These are phyloP conservation scores for Forbesichthys papilliferus DNA, from an alignment of 2,113 vertebrate species.

Conservation along the genomic window DNA sequence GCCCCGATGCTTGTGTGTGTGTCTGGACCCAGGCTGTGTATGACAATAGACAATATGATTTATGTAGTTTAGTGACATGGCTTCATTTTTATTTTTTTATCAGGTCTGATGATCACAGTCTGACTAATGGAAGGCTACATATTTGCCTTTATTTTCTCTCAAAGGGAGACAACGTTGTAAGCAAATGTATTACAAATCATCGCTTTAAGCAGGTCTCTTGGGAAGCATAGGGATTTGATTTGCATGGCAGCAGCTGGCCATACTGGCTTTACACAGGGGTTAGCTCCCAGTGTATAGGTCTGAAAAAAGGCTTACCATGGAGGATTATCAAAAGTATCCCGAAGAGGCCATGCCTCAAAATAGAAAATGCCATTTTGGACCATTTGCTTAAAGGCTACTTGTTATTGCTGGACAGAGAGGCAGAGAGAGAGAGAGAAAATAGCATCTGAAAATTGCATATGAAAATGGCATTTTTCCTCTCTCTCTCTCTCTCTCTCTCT, in stretches of 20 bases:
- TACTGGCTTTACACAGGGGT: slow-evolving; percentile 38
- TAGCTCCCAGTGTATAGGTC: slow-evolving; percentile 5
- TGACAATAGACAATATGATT: slow-evolving; percentile 80
- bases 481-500: slow-evolving; percentile 15
- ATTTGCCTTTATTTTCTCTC: slow-evolving; percentile 77
- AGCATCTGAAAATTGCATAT: slow-evolving; percentile 10
- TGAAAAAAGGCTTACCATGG: slow-evolving; percentile 32
- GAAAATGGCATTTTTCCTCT: too few species aligned
- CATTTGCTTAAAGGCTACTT: slow-evolving; percentile 29
- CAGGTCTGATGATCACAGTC: slow-evolving; percentile 74
- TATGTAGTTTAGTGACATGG: slow-evolving; percentile 76
- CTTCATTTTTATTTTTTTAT: slow-evolving; percentile 77
- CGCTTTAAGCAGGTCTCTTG: slow-evolving; percentile 70
- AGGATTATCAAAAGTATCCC: slow-evolving; percentile 28
- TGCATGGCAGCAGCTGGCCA: slow-evolving; percentile 56
- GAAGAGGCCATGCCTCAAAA: slow-evolving; percentile 24
- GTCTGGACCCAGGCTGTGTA: slow-evolving; percentile 40
- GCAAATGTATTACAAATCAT: slow-evolving; percentile 75
- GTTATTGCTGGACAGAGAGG: background rate
- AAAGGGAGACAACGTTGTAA: slow-evolving; percentile 63
- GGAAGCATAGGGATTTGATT: slow-evolving; percentile 64
- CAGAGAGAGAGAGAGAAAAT: slow-evolving; percentile 37
- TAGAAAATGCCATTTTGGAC: slow-evolving; percentile 23
- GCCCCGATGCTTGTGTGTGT: slow-evolving; percentile 26
- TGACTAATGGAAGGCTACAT: slow-evolving; percentile 76